Conservation (phyloP, 2,113 vertebrate genomes). For the Dromiciops gliroides region DNA sequence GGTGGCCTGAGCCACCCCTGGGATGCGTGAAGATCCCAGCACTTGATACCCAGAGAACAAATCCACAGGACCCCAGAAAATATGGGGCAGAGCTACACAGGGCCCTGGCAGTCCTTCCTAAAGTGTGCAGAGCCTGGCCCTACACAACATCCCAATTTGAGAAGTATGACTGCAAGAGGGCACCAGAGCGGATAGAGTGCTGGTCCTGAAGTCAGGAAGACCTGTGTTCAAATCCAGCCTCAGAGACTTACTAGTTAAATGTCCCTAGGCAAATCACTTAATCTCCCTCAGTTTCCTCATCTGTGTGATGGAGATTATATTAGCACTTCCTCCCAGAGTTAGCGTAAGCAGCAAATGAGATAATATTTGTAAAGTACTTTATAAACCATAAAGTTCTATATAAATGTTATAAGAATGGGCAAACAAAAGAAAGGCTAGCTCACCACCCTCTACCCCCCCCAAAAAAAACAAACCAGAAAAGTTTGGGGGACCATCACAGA, state of each 20-base stretch:
- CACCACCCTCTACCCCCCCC: fast-evolving
- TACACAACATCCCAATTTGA: neutral
- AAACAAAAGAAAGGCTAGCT: neutral
- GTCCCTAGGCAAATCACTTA: neutral
- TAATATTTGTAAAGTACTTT: neutral
- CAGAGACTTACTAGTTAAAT: neutral
- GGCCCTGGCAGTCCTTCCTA: neutral
- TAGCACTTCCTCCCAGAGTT: neutral
- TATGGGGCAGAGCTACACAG: neutral
- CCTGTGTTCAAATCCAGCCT: neutral
- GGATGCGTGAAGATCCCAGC: neutral
- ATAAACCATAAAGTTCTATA: neutral
- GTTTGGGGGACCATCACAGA: neutral
- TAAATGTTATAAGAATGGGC: neutral
- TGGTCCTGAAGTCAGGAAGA: neutral
- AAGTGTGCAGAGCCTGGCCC: neutral
- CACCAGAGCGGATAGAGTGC: neutral
- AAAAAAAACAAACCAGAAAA: neutral
- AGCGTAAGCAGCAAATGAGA: neutral
- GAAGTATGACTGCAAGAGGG: neutral
- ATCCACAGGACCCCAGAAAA: neutral
- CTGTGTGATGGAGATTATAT: neutral
- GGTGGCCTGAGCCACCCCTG: neutral
- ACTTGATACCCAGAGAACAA: neutral
- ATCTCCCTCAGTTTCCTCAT: neutral